Percentiles rank a stretch among this genome's conserved stretches.
Evolutionary conservation across 2,113 vertebrate species (phyloP).

Genomic region (Taurulus bubalis): DNA sequence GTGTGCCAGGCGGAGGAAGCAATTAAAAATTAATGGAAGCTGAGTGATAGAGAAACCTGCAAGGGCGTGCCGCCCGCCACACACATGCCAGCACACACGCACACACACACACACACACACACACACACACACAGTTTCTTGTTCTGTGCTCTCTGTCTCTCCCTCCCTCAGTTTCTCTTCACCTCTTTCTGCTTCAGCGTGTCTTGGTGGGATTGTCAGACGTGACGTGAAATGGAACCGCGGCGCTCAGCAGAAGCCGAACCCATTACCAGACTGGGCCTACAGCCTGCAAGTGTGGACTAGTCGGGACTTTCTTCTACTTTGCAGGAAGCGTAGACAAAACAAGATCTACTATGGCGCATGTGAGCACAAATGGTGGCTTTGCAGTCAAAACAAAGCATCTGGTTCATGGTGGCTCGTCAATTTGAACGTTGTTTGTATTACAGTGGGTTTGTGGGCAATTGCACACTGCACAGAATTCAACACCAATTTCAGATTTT

Average conservation of each 20-base stretch:
- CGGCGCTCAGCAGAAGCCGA: background rate
- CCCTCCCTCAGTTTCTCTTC: conserved; percentile 12
- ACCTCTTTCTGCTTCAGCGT: conserved; percentile 13
- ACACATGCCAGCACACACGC: conserved; percentile 65
- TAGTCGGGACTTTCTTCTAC: background rate
- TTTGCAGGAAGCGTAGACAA: background rate
- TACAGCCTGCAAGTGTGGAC: background rate
- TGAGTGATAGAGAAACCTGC: conserved; percentile 89
- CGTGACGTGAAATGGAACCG: background rate
- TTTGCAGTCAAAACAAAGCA: conserved; percentile 7
- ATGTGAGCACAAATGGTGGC: background rate
- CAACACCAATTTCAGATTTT: background rate
- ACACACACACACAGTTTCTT: conserved; percentile 62
- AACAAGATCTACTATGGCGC: background rate
- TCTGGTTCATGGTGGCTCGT: background rate
- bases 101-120: conserved; percentile 69
- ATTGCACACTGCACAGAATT: background rate
- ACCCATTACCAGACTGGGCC: background rate
- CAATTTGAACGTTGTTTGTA: background rate
- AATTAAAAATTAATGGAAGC: conserved; percentile 90
- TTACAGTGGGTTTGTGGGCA: background rate
- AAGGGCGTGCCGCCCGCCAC: conserved; percentile 85
- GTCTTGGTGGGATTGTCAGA: background rate
- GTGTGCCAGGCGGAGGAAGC: conserved; percentile 85
- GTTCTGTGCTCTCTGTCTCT: conserved; percentile 29